Conservation (phyloP, 2,888 invertebrate species). For the Quadriops clusia region DNA sequence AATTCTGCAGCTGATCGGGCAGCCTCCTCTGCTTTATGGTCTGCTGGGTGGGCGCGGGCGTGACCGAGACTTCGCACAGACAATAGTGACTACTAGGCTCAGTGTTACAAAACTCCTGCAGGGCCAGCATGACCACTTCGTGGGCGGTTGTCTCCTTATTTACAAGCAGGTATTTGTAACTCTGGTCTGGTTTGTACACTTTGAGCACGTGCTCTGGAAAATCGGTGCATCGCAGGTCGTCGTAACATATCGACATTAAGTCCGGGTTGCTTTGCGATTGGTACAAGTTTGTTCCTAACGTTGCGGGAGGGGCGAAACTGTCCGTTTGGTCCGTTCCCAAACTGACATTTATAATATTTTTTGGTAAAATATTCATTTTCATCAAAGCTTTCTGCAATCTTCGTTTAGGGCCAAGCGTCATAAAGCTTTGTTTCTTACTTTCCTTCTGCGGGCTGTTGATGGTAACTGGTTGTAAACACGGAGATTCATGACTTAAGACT, state of each 20-base stretch:
- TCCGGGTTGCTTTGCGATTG: slow-evolving; percentile 87
- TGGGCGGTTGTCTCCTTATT: slow-evolving; percentile 86
- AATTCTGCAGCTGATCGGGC: slow-evolving; percentile 88
- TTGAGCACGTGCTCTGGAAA: slow-evolving; percentile 96
- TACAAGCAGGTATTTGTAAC: slow-evolving; percentile 92
- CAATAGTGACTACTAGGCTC: slow-evolving; percentile 92
- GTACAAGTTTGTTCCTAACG: slow-evolving; percentile 54
- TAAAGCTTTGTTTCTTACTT: slow-evolving; percentile 52
- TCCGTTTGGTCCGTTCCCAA: slow-evolving; percentile 54
- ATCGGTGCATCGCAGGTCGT: slow-evolving; percentile 66
- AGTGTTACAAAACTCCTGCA: slow-evolving; percentile 91
- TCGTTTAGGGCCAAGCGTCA: slow-evolving; percentile 80
- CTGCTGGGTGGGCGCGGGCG: slow-evolving; percentile 86
- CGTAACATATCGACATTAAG: slow-evolving; percentile 69
- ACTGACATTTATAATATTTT: slow-evolving; percentile 53
- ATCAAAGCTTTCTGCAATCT: slow-evolving; percentile 73
- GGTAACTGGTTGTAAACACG: slow-evolving; percentile 43
- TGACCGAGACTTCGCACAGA: slow-evolving; percentile 91
- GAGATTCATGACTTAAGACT: slow-evolving; percentile 29
- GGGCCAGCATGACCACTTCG: slow-evolving; percentile 91
- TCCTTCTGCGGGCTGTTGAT: slow-evolving; percentile 58
- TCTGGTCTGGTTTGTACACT: slow-evolving; percentile 91
- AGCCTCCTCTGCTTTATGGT: slow-evolving; percentile 92
- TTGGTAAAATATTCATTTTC: slow-evolving; percentile 82
- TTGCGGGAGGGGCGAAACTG: slow-evolving; percentile 41